phyloP scores from a whole-genome alignment of 1,140 invertebrate species.

The Drosophila melanogaster region DNA sequence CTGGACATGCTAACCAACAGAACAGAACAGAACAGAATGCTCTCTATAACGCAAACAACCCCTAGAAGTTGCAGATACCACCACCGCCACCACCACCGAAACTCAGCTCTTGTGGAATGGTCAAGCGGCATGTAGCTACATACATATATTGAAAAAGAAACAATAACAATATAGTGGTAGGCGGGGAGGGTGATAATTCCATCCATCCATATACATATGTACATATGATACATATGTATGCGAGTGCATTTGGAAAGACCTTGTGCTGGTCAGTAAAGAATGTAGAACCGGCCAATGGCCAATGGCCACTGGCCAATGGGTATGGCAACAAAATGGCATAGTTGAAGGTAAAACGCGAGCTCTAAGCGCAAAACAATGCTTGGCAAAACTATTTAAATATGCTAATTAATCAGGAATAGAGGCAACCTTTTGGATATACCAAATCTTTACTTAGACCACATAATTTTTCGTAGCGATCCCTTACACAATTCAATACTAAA shows the following conservation, averaged over 20 bases:
- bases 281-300: conserved; percentile 57
- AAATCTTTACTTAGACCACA: too few species aligned
- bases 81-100: conserved; percentile 16
- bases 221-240: background rate
- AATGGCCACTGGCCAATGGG: conserved; percentile 39
- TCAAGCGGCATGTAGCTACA: conserved; percentile 50
- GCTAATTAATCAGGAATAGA: background rate
- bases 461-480: background rate
- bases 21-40: background rate
- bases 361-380: conserved; percentile 50
- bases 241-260: conserved; percentile 7
- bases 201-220: too few species aligned
- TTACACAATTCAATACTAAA: background rate
- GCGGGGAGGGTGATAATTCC: conserved; percentile 11
- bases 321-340: conserved; percentile 51
- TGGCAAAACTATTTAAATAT: conserved; percentile 19
- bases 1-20: conserved; percentile 36
- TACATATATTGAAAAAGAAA: conserved; percentile 23
- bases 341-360: conserved; percentile 5
- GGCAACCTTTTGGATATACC: background rate
- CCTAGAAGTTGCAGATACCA: conserved; percentile 30
- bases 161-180: conserved; percentile 34
- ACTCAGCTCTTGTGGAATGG: conserved; percentile 36
- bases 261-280: conserved; percentile 71
- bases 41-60: conserved; percentile 33